Conservation (phyloP, 2,113 vertebrate species). For the Cranoglanis bouderius region DNA sequence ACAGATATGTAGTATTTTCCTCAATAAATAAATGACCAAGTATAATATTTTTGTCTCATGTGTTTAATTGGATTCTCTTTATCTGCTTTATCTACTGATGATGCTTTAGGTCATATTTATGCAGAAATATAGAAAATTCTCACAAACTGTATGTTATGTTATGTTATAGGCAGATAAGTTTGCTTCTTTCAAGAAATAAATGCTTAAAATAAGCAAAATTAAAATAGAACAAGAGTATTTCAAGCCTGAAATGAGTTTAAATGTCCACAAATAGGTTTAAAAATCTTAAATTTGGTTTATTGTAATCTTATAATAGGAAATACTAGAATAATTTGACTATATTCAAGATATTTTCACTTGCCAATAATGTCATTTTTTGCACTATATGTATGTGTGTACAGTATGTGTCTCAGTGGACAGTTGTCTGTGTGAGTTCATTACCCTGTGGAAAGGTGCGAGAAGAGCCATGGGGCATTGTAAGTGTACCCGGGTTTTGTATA, state of each 20-base stretch:
- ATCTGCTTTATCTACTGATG: too few relatives aligned
- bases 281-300: not conserved
- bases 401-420: not conserved
- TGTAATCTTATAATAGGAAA: not conserved
- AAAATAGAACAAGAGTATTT: not conserved
- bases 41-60: too few relatives aligned
- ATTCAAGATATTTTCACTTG: not conserved
- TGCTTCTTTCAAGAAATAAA: not conserved
- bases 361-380: not conserved
- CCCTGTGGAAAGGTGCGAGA: constrained; percentile 87
- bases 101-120: too few relatives aligned
- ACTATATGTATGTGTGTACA: not conserved
- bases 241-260: not conserved
- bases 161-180: not conserved
- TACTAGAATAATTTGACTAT: not conserved
- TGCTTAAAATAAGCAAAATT: not conserved
- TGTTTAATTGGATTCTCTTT: too few relatives aligned
- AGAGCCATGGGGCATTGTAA: constrained; percentile 85
- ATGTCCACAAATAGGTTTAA: not conserved
- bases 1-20: too few relatives aligned
- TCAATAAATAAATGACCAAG: too few relatives aligned
- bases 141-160: not conserved
- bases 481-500: constrained; percentile 83
- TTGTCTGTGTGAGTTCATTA: constrained; percentile 57
- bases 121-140: too few relatives aligned